Percentiles rank a stretch among this genome's conserved stretches.
phyloP scores from a whole-genome alignment of 2,888 invertebrate genomes.

The Nipponacmea schrenckii region DNA sequence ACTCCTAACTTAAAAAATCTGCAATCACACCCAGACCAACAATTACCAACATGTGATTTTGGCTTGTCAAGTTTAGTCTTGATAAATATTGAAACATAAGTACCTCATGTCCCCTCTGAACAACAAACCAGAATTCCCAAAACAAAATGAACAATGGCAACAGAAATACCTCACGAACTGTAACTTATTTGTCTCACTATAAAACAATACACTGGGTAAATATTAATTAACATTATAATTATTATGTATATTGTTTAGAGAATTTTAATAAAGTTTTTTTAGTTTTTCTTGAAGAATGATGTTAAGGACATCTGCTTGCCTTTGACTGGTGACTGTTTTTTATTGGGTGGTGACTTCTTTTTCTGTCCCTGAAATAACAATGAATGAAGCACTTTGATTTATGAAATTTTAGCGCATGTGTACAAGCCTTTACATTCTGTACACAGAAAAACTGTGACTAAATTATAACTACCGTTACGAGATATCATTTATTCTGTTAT shows the following conservation, averaged over 20 bases:
- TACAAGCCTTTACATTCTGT: conserved; percentile 9
- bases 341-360: conserved; percentile 41
- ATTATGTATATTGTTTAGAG: neutral
- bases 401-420: conserved; percentile 9
- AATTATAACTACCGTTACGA: too few species aligned
- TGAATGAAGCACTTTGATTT: neutral
- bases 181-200: neutral
- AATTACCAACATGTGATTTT: too few species aligned
- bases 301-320: conserved; percentile 54
- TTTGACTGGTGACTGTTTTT: conserved; percentile 40
- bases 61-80: too few species aligned
- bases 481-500: too few species aligned
- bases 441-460: too few species aligned
- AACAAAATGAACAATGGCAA: too few species aligned
- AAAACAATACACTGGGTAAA: neutral
- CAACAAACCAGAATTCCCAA: too few species aligned
- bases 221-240: neutral
- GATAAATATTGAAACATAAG: too few species aligned
- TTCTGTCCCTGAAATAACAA: conserved; percentile 36
- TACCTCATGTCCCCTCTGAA: too few species aligned
- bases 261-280: conserved; percentile 12
- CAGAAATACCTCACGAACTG: too few species aligned
- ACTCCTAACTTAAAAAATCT: too few species aligned
- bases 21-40: too few species aligned
- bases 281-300: conserved; percentile 59